Percentiles rank a stretch among this genome's conserved stretches.
Evolutionary conservation across 2,113 vertebrate genomes (phyloP).

Genomic region (Peromyscus maniculatus): DNA sequence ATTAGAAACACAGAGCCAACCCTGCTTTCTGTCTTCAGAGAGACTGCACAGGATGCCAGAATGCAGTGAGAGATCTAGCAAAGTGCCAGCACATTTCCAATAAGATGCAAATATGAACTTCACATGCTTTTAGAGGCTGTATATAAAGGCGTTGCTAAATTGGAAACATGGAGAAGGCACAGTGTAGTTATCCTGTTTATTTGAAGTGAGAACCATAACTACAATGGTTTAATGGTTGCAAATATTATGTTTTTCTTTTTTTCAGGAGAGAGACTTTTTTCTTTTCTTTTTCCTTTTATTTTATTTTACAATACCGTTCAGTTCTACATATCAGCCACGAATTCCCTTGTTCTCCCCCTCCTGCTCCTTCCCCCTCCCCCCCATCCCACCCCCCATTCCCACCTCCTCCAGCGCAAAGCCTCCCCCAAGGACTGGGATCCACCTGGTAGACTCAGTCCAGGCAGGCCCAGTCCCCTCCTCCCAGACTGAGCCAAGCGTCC

Average conservation of each 20-base stretch:
- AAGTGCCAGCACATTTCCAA: constrained; percentile 64
- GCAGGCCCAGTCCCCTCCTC: too few species aligned
- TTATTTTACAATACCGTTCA: too few species aligned
- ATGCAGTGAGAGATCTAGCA: constrained; percentile 46
- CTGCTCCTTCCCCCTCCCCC: too few species aligned
- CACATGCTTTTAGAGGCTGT: constrained; percentile 50
- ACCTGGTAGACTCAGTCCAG: too few species aligned
- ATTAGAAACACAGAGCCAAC: constrained; percentile 41
- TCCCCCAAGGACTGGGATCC: too few species aligned
- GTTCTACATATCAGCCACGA: too few species aligned
- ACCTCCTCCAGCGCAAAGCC: too few species aligned
- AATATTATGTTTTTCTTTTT: not conserved
- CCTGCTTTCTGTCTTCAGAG: constrained; percentile 40
- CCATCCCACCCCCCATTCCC: too few species aligned
- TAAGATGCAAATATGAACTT: constrained; percentile 75
- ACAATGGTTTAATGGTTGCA: constrained; percentile 60
- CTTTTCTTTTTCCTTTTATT: not conserved
- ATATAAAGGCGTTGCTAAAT: constrained; percentile 68
- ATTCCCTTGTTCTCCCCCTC: too few species aligned
- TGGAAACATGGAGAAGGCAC: constrained; percentile 57
- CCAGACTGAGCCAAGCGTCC: too few species aligned
- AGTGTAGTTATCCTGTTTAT: constrained; percentile 69
- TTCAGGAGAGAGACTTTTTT: constrained; percentile 6
- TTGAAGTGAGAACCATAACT: constrained; percentile 68
- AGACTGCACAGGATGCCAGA: constrained; percentile 55